Evolutionary conservation across 2,113 vertebrate species (phyloP), one percentile per base, ranked within the genome.

Genomic region (Cyrtonyx montezumae): DNA sequence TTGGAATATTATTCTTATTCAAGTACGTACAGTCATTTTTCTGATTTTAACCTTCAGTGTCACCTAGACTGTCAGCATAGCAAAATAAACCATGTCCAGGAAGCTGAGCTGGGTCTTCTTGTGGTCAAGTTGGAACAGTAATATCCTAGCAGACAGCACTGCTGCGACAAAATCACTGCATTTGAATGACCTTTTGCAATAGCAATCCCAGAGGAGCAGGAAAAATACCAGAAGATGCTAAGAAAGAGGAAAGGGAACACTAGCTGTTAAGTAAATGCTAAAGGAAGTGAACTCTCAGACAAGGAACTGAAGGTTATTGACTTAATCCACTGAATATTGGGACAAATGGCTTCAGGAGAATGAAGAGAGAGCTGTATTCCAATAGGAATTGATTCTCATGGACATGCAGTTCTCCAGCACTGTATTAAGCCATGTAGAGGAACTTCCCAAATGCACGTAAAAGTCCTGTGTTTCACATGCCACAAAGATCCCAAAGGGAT

Each of bases 301-400:
- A 74, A 80, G 66, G 49, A 86, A 56, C 49, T 48, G 55, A 91
- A 93, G 45, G 76, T 74, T 5, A 4, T 18, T 70, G 28, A 70
- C 42, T 91, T 94, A 86, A 93, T 86, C 42, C 61, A 70, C 8
- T 28, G 9, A 83, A 77, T 49, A 65, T 67, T 55, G 62, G 49
- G 34, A 94, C 13, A 71, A 90, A 80, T 55, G 55, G 32, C 66
- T 94, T 86, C 80, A 80, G 61, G n/a, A 84, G 51, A 42, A 58
- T 42, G 45, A 83, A 80, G 45, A 76, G 15, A 63, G 25, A 0
- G 0, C 56, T 88, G 43, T 65, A 75, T 86, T 21, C 77, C 77
- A 51, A 74, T 53, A 80, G 34, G 12, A 86, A 80, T 80, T 84
- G 80, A 90, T 93, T 92, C 85, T 43, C 51, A 28, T 5, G 12